Conservation (phyloP, 2,113 vertebrate species). For the Phalacrocorax carbo region DNA sequence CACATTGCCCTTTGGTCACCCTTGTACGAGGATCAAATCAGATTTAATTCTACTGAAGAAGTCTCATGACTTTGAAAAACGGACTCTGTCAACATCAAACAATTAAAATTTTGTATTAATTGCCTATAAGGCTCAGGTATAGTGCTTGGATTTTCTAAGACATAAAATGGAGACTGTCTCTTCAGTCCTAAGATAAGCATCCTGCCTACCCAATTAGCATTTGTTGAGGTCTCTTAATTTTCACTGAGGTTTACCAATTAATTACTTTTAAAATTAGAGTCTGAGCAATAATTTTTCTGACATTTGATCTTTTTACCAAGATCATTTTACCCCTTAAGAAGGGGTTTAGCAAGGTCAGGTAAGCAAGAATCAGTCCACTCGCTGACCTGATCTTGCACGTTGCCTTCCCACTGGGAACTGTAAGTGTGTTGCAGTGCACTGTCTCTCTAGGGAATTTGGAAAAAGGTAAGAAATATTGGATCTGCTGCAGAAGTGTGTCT, state of each 20-base stretch:
- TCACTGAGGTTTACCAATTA: neutral
- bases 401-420: neutral
- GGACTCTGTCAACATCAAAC: neutral
- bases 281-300: neutral
- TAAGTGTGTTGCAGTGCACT: neutral
- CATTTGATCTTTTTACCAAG: neutral
- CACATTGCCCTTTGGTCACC: neutral
- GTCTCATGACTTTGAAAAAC: conserved; percentile 15
- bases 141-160: neutral
- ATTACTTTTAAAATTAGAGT: neutral
- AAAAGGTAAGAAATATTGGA: neutral
- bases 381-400: neutral
- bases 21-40: neutral
- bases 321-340: neutral
- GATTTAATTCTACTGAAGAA: neutral
- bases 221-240: neutral
- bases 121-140: neutral
- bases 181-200: neutral
- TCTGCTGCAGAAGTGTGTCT: neutral
- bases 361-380: neutral
- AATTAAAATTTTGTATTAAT: neutral
- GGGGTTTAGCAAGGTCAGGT: neutral
- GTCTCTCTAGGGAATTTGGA: neutral
- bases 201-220: neutral
- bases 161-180: neutral